Evolutionary conservation across 1,140 invertebrate genomes (phyloP).

Genomic region (Drosophila subpulchrella): DNA sequence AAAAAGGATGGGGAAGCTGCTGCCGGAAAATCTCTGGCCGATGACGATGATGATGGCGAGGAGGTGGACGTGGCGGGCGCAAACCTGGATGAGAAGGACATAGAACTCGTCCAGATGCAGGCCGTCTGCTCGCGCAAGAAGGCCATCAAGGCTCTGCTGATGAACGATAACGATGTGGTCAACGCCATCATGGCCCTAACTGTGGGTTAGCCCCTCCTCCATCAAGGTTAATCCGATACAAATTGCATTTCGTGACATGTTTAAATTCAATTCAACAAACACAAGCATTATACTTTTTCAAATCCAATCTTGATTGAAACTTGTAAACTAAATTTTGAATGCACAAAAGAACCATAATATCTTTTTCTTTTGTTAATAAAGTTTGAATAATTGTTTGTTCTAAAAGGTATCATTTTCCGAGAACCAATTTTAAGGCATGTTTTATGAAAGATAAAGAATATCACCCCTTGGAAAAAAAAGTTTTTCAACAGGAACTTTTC

Average conservation of each 20-base stretch:
- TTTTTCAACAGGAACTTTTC: no score
- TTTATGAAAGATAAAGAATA: no score
- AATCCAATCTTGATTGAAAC: neutral
- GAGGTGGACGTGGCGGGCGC: constrained; percentile 4
- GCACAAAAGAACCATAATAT: neutral
- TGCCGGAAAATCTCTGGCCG: neutral
- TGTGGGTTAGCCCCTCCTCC: constrained; percentile 10
- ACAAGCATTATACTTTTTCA: neutral
- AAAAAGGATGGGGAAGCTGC: neutral
- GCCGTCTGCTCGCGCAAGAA: constrained; percentile 48
- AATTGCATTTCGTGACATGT: no score
- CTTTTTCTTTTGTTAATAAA: no score
- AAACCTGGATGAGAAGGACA: constrained; percentile 55
- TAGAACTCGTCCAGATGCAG: constrained; percentile 67
- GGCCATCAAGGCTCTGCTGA: constrained; percentile 56
- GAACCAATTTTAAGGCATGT: no score
- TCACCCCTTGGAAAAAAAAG: no score
- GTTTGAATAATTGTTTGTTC: no score
- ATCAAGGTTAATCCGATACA: neutral
- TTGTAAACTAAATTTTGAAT: neutral
- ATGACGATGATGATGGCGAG: constrained; percentile 8
- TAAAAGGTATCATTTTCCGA: no score
- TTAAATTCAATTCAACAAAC: no score
- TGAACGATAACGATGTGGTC: constrained; percentile 63
- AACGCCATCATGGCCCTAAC: constrained; percentile 72